phyloP scores from a whole-genome alignment of 1,140 invertebrate genomes.

The Colletes gigas region DNA sequence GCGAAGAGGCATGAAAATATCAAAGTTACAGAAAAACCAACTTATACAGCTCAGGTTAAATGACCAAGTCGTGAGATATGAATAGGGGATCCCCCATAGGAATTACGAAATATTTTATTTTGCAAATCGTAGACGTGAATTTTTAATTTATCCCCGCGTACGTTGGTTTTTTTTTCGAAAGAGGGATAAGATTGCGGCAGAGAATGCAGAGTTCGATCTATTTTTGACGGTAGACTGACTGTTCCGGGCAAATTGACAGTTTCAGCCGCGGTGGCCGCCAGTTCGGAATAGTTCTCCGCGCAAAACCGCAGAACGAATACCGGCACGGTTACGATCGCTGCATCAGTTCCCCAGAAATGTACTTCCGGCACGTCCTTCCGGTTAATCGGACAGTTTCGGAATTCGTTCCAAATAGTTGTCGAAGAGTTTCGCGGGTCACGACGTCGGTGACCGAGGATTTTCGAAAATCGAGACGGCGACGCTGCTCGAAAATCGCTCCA shows the following conservation, averaged over 20 bases:
- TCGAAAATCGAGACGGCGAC: constrained; percentile 26
- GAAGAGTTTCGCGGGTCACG: constrained; percentile 56
- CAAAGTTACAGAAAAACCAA: no score
- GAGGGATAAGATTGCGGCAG: background rate
- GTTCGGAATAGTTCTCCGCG: constrained; percentile 61
- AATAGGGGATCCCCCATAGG: no score
- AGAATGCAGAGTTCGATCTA: constrained; percentile 11
- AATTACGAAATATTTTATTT: no score
- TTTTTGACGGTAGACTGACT: constrained; percentile 63
- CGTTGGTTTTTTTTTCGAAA: background rate
- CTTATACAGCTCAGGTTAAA: no score
- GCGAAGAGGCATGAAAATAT: no score
- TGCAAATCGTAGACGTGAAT: background rate
- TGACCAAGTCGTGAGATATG: no score
- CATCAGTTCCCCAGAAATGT: constrained; percentile 63
- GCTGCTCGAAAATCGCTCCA: constrained; percentile 1
- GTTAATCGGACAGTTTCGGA: constrained; percentile 68
- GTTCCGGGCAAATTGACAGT: constrained; percentile 65
- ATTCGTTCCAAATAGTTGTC: constrained; percentile 65
- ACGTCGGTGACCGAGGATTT: constrained; percentile 3
- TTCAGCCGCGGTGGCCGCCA: constrained; percentile 50
- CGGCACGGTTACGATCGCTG: constrained; percentile 51
- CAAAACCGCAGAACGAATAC: constrained; percentile 65
- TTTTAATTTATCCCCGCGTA: background rate
- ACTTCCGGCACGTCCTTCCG: constrained; percentile 68